Percentiles rank a stretch among this genome's conserved stretches.
Conservation (phyloP, 2,797 vertebrate genomes). For the Semaprochilodus insignis region DNA sequence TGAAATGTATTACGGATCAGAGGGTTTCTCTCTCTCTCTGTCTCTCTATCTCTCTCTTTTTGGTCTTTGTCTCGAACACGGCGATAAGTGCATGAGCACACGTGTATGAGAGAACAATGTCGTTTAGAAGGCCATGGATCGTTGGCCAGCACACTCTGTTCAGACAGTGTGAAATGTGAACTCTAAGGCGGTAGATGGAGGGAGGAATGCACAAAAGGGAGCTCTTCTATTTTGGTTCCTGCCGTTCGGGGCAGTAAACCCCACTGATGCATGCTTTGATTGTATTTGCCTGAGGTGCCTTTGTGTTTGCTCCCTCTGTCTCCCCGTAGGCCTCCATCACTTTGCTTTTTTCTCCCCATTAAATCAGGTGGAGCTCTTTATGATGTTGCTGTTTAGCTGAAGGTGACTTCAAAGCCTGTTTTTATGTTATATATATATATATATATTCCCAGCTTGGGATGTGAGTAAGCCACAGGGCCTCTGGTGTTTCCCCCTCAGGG, state of each 20-base stretch:
- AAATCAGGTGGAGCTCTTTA: constrained; percentile 57
- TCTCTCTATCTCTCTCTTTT: neutral
- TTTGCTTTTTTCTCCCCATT: constrained; percentile 48
- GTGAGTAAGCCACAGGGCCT: neutral
- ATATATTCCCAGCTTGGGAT: neutral
- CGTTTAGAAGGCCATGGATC: constrained; percentile 17
- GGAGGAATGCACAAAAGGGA: constrained; percentile 43
- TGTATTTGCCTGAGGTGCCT: constrained; percentile 58
- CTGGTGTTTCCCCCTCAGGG: neutral
- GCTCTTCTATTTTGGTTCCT: constrained; percentile 64
- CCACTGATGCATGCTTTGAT: constrained; percentile 68
- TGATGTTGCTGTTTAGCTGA: constrained; percentile 51
- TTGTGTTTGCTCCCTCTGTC: neutral
- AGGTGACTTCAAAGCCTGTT: constrained; percentile 63
- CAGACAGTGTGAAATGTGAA: constrained; percentile 63
- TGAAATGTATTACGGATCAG: constrained; percentile 20
- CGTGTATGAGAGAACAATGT: neutral
- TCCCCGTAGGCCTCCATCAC: neutral
- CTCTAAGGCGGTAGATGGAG: constrained; percentile 60
- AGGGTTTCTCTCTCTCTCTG: constrained; percentile 2
- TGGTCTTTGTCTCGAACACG: neutral
- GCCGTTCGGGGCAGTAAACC: constrained; percentile 49
- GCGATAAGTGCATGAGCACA: neutral
- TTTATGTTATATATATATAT: neutral
- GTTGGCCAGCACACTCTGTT: constrained; percentile 1